phyloP scores from a whole-genome alignment of 2,113 vertebrate genomes.

The Climacteris rufus region DNA sequence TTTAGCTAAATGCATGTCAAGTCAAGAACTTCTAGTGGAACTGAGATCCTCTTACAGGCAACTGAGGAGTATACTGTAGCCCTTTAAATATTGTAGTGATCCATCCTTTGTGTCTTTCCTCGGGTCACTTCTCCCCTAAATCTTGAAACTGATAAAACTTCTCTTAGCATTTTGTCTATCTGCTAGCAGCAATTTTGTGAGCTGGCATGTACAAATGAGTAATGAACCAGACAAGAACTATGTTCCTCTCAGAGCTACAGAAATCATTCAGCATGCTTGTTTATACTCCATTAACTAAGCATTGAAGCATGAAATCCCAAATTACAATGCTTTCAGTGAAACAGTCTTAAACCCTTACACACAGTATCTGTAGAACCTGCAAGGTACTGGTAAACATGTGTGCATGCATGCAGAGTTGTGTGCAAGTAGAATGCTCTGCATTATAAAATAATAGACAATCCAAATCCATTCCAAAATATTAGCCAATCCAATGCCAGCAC shows the following conservation, averaged over 20 bases:
- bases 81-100: background rate
- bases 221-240: background rate
- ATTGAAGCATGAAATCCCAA: conserved; percentile 36
- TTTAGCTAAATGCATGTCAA: background rate
- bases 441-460: conserved; percentile 41
- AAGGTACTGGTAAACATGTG: background rate
- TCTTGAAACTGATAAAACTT: background rate
- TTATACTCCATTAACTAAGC: conserved; percentile 45
- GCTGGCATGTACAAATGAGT: background rate
- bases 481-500: conserved; percentile 48
- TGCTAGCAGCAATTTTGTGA: background rate
- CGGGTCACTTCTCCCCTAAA: background rate
- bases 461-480: conserved; percentile 4
- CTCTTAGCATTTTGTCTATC: background rate
- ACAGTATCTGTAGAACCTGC: background rate
- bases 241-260: conserved; percentile 3
- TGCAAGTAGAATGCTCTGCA: background rate
- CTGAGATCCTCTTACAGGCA: background rate
- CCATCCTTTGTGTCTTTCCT: background rate
- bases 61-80: background rate
- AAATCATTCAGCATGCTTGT: conserved; percentile 2
- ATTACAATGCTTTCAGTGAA: background rate
- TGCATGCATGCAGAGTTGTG: background rate
- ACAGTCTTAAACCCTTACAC: background rate
- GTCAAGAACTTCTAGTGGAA: background rate